Evolutionary conservation across 2,797 vertebrate genomes (phyloP).

Genomic region (Sebastes trivittatus): DNA sequence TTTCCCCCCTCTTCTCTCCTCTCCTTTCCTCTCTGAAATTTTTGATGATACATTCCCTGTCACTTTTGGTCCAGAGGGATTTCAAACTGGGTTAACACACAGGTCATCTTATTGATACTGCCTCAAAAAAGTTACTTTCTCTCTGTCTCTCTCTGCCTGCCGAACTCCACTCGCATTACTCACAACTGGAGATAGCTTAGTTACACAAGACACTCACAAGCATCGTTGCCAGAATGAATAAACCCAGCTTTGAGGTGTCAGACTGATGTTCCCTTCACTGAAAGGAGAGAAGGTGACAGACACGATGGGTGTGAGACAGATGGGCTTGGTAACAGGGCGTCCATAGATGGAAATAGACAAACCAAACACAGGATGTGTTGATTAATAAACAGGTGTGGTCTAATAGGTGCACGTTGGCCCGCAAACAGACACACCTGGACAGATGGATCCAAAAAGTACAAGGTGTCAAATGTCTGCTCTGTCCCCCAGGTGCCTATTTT

Average conservation of each 20-base stretch:
- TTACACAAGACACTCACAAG: slow-evolving; percentile 11
- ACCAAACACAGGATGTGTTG: background rate
- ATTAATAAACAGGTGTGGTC: background rate
- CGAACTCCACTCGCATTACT: slow-evolving; percentile 4
- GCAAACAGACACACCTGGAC: background rate
- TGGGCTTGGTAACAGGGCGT: background rate
- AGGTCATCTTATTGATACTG: slow-evolving; percentile 24
- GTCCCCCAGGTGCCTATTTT: background rate
- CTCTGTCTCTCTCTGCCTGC: background rate
- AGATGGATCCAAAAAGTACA: background rate
- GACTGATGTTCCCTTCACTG: slow-evolving; percentile 1
- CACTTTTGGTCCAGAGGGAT: slow-evolving; percentile 8
- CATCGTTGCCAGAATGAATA: slow-evolving; percentile 13
- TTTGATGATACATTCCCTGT: slow-evolving; percentile 11
- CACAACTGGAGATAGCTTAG: background rate
- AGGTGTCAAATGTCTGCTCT: background rate
- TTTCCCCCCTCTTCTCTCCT: background rate
- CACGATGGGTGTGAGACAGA: slow-evolving; percentile 5
- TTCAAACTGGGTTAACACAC: slow-evolving; percentile 32
- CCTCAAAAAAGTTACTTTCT: slow-evolving; percentile 16
- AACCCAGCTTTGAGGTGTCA: slow-evolving; percentile 12
- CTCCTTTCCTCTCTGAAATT: background rate
- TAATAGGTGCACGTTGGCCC: background rate
- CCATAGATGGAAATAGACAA: background rate
- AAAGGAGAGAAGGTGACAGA: slow-evolving; percentile 14